A percentile compares a stretch with the other conserved stretches of the same genome.
These are phyloP conservation scores for Heterodera carotae DNA, from an alignment of 1,140 invertebrate species.

Conservation along the genomic window DNA sequence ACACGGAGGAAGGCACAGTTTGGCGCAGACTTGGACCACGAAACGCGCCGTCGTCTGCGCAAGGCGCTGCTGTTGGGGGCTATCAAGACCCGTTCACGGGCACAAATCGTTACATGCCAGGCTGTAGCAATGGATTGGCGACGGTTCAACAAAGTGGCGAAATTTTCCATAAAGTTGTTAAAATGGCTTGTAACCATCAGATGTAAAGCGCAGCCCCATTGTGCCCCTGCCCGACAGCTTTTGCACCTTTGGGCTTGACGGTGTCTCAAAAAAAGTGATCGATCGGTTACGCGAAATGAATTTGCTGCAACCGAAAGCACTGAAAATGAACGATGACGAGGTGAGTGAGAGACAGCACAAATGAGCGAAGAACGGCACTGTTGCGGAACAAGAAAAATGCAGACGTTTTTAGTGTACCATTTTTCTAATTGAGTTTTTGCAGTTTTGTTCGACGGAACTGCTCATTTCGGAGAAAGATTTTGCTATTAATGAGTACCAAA, in stretches of 20 bases:
- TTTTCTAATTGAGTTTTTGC: no score
- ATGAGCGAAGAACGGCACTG: no score
- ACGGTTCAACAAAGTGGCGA: constrained; percentile 66
- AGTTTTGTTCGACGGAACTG: constrained; percentile 30
- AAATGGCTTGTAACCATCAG: constrained; percentile 44
- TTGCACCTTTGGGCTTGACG: constrained; percentile 48
- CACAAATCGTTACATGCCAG: constrained; percentile 68
- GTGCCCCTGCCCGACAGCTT: constrained; percentile 48
- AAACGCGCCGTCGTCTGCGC: constrained; percentile 68
- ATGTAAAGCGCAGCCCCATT: constrained; percentile 34
- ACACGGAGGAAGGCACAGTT: neutral
- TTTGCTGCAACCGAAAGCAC: constrained; percentile 34
- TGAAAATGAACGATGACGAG: constrained; percentile 37
- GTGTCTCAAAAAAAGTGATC: constrained; percentile 50
- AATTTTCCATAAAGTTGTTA: constrained; percentile 17
- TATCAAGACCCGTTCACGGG: constrained; percentile 69
- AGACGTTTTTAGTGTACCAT: no score
- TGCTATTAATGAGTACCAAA: constrained; percentile 37
- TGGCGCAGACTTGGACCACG: constrained; percentile 44
- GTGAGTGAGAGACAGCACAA: no score
- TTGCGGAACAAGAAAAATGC: no score
- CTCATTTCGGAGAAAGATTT: constrained; percentile 28
- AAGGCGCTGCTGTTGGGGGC: neutral
- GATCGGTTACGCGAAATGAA: constrained; percentile 52
- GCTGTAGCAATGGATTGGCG: constrained; percentile 29